Evolutionary conservation across 2,888 invertebrate species (phyloP).

Genomic region (Scaptomyza reducta): DNA sequence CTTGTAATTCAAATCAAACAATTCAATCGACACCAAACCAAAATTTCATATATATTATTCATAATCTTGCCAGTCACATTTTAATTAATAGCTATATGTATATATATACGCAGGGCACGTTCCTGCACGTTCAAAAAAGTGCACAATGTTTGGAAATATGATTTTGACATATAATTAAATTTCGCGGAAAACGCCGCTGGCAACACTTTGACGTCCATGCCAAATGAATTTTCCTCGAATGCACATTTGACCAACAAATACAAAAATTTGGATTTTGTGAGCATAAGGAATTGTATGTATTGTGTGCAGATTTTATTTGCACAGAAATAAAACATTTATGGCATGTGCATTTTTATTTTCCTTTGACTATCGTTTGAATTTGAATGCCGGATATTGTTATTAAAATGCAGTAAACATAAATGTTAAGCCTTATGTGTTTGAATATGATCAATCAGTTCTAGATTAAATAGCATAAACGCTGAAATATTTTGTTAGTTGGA

Average conservation of each 20-base stretch:
- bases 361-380: neutral
- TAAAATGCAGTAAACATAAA: neutral
- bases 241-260: slow-evolving; percentile 6
- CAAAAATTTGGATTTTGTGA: neutral
- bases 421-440: neutral
- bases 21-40: too few species aligned
- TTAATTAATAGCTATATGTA: slow-evolving; percentile 55
- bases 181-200: slow-evolving; percentile 58
- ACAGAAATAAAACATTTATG: slow-evolving; percentile 3
- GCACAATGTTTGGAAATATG: slow-evolving; percentile 53
- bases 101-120: slow-evolving; percentile 16
- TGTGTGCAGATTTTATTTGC: neutral
- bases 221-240: slow-evolving; percentile 20
- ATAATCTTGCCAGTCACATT: neutral
- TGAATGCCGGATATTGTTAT: neutral
- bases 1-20: too few species aligned
- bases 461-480: neutral
- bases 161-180: slow-evolving; percentile 75
- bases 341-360: neutral
- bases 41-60: neutral
- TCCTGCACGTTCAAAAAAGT: neutral
- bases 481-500: slow-evolving; percentile 7
- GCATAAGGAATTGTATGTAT: neutral
- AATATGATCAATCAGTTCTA: neutral
- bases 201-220: slow-evolving; percentile 38